Conservation (phyloP, 2,888 invertebrate genomes). For the Ophioninae sp. region DNA sequence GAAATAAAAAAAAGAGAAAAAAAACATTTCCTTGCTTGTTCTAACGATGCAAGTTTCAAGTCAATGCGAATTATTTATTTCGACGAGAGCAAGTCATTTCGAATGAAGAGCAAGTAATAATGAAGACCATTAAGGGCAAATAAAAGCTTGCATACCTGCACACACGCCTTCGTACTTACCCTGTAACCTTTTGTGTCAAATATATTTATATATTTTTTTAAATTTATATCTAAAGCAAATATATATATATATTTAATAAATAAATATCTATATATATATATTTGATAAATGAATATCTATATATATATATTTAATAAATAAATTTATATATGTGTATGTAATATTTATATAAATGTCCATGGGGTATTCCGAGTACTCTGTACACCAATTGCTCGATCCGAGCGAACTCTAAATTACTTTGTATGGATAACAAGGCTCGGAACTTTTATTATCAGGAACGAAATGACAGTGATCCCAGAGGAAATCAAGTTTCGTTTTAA, state of each 20-base stretch:
- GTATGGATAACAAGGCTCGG: conserved; percentile 8
- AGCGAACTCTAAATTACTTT: background rate
- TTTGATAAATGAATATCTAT: background rate
- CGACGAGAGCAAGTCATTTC: conserved; percentile 13
- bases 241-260: background rate
- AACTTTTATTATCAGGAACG: conserved; percentile 44
- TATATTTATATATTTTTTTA: background rate
- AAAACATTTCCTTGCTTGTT: background rate
- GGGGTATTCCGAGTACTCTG: background rate
- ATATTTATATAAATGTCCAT: background rate
- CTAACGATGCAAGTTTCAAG: background rate
- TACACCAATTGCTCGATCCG: background rate
- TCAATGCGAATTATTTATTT: background rate
- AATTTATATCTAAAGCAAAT: conserved; percentile 6
- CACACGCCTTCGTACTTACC: background rate
- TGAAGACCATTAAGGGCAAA: conserved; percentile 37
- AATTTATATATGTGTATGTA: background rate
- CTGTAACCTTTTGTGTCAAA: conserved; percentile 6
- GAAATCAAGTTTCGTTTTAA: conserved; percentile 31
- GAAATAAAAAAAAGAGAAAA: background rate
- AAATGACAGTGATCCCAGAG: conserved; percentile 52
- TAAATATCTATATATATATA: no score
- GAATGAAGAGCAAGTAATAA: background rate
- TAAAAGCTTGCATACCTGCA: conserved; percentile 11
- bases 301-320: background rate